A percentile compares a stretch with the other conserved stretches of the same genome.
These are phyloP conservation scores for Vidua chalybeata DNA, from an alignment of 2,113 vertebrate species.

Conservation along the genomic window DNA sequence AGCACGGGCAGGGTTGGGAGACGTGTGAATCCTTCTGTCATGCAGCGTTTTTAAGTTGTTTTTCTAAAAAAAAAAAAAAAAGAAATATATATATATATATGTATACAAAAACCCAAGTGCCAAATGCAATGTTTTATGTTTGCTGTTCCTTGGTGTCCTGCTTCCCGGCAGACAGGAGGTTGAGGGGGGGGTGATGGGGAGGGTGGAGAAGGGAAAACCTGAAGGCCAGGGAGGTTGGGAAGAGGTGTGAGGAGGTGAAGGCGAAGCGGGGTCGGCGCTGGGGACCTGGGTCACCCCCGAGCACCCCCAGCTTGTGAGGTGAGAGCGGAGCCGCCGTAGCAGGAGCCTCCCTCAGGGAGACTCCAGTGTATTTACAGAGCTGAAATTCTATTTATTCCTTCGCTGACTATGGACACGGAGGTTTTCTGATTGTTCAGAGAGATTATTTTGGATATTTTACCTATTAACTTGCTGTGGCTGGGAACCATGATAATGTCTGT, in stretches of 20 bases:
- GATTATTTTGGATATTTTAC: constrained; percentile 93
- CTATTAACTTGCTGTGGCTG: constrained; percentile 96
- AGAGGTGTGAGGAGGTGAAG: constrained; percentile 47
- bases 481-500: constrained; percentile 88
- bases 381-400: constrained; percentile 91
- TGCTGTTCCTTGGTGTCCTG: constrained; percentile 22
- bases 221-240: constrained; percentile 48
- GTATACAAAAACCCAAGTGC: constrained; percentile 13
- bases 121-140: constrained; percentile 8
- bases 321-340: constrained; percentile 42
- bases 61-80: neutral
- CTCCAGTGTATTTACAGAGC: constrained; percentile 76
- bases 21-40: neutral
- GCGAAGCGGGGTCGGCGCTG: neutral
- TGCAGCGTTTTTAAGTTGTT: neutral
- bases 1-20: neutral
- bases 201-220: neutral
- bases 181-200: neutral
- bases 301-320: neutral
- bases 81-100: neutral
- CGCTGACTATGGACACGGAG: constrained; percentile 79
- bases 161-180: neutral
- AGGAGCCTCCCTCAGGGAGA: constrained; percentile 58
- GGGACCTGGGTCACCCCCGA: neutral
- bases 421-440: constrained; percentile 84